Evolutionary conservation across 2,113 vertebrate species (phyloP).

Genomic region (Cyphomyrus discorhynchus): DNA sequence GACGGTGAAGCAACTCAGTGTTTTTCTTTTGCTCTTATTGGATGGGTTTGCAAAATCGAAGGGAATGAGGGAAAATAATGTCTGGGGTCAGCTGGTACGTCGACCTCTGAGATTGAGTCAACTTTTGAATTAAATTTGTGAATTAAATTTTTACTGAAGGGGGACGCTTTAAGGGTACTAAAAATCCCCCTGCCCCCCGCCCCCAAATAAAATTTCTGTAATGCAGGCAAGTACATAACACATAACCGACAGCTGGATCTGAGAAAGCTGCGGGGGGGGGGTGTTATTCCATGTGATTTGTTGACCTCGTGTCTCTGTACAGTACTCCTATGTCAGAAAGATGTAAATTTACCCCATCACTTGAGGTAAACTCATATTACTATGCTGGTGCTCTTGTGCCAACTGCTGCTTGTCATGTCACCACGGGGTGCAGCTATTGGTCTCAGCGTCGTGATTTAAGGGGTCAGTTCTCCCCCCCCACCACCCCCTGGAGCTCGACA

Average conservation of each 20-base stretch:
- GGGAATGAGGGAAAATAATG: background rate
- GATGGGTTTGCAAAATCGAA: background rate
- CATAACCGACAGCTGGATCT: background rate
- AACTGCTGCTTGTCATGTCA: background rate
- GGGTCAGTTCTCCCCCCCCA: background rate
- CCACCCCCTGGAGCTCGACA: background rate
- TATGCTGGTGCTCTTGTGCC: background rate
- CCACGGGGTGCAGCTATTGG: background rate
- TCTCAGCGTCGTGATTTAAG: background rate
- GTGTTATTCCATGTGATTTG: background rate
- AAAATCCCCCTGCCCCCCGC: background rate
- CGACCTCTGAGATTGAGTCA: background rate
- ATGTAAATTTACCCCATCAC: background rate
- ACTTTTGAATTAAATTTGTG: background rate
- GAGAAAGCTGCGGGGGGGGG: background rate
- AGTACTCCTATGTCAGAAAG: background rate
- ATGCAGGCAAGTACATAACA: background rate
- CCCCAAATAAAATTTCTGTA: background rate
- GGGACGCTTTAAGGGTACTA: background rate
- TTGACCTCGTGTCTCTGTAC: background rate
- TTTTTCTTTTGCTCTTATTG: background rate
- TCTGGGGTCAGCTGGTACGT: background rate
- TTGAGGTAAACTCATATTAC: background rate
- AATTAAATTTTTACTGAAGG: background rate
- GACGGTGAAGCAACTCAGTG: background rate